These are phyloP conservation scores for Drosophila ercepeae DNA, from an alignment of 1,140 invertebrate genomes.

Conservation along the genomic window DNA sequence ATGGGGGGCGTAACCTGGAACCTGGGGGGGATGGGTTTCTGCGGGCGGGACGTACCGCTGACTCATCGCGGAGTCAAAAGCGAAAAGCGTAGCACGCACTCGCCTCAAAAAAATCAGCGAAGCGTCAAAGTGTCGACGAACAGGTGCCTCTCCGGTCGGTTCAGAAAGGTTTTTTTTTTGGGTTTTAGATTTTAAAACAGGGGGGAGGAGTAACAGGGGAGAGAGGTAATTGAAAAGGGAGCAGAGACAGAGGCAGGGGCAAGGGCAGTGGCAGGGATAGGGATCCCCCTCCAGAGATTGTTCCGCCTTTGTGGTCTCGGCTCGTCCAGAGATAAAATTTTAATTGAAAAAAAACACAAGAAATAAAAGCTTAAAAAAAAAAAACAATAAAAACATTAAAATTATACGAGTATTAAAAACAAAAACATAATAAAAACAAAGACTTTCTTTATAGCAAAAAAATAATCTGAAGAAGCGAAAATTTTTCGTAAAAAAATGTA, in stretches of 20 bases:
- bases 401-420: neutral
- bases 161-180: neutral
- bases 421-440: neutral
- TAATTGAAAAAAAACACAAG: neutral
- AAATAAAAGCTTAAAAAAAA: neutral
- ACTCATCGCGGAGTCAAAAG: slow-evolving; percentile 28
- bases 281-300: slow-evolving; percentile 8
- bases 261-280: too few species aligned
- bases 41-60: slow-evolving; percentile 34
- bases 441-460: too few species aligned
- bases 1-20: slow-evolving; percentile 27
- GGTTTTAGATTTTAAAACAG: neutral
- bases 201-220: neutral
- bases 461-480: neutral
- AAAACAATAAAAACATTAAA: neutral
- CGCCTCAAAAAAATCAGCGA: slow-evolving; percentile 62
- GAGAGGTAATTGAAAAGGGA: neutral
- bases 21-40: slow-evolving; percentile 14
- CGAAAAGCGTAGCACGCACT: slow-evolving; percentile 39
- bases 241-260: too few species aligned
- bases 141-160: slow-evolving; percentile 30
- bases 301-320: slow-evolving; percentile 68
- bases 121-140: slow-evolving; percentile 79
- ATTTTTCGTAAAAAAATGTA: neutral
- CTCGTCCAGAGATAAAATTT: slow-evolving; percentile 8